A percentile compares a stretch with the other conserved stretches of the same genome.
phyloP scores from a whole-genome alignment of 1,140 invertebrate species.

The Drosophila orena region DNA sequence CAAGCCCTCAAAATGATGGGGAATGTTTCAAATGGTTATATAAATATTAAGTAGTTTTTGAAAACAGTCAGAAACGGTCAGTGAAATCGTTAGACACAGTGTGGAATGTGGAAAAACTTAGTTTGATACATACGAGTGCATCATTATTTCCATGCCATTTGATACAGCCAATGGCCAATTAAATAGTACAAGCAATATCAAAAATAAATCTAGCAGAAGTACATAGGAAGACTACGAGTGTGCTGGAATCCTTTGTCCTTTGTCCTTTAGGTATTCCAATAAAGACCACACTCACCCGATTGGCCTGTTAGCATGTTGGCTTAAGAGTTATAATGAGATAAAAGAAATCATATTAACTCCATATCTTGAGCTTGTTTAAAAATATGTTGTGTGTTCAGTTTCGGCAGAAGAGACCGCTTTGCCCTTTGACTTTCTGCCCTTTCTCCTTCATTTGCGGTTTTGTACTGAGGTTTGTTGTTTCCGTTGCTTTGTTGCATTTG shows the following conservation, averaged over 20 bases:
- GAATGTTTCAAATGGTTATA: slow-evolving; percentile 2
- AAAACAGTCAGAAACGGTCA: not conserved
- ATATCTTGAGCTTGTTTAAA: slow-evolving; percentile 26
- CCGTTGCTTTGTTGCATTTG: slow-evolving; percentile 54
- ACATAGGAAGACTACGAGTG: too few species aligned
- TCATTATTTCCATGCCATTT: too few species aligned
- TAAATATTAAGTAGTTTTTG: slow-evolving; percentile 24
- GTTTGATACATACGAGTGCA: not conserved
- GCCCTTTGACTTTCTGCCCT: not conserved
- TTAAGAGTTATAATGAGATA: slow-evolving; percentile 13
- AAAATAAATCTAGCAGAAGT: not conserved
- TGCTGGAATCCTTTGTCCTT: not conserved
- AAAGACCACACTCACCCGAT: slow-evolving; percentile 2
- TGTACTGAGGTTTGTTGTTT: slow-evolving; percentile 27
- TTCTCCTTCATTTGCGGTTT: slow-evolving; percentile 19
- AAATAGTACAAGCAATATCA: too few species aligned
- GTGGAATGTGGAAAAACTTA: not conserved
- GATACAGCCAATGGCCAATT: too few species aligned
- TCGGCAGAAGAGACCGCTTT: not conserved
- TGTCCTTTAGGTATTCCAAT: not conserved
- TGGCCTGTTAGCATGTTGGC: slow-evolving; percentile 7
- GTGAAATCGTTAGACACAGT: not conserved
- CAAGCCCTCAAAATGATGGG: slow-evolving; percentile 13
- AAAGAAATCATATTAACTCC: slow-evolving; percentile 24
- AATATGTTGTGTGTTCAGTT: slow-evolving; percentile 28